These are phyloP conservation scores for Mesoclemmys tuberculata DNA, from an alignment of 2,113 vertebrate species.

Conservation along the genomic window DNA sequence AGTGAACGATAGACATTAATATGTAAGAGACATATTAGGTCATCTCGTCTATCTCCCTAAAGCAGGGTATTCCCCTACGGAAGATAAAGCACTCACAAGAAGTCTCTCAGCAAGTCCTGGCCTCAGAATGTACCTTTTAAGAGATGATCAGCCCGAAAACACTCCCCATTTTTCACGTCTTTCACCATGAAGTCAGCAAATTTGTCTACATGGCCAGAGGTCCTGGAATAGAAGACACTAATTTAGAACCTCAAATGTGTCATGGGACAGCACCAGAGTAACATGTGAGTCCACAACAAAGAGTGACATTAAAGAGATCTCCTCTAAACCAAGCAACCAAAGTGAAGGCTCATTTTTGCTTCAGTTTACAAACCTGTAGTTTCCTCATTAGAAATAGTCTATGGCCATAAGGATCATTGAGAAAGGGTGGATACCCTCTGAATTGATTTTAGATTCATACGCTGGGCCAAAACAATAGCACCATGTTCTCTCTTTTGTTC, in stretches of 20 bases:
- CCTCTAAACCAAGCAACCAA: background rate
- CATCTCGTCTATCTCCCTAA: background rate
- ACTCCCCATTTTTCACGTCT: slow-evolving; percentile 95
- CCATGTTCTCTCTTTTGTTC: background rate
- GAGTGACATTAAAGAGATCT: background rate
- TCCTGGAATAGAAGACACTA: slow-evolving; percentile 77
- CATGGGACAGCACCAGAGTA: background rate
- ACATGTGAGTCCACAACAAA: background rate
- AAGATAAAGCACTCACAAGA: background rate
- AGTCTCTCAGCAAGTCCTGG: background rate
- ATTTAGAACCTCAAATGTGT: background rate
- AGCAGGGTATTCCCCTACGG: background rate
- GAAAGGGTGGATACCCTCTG: background rate
- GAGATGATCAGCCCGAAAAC: slow-evolving; percentile 96
- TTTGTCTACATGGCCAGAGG: slow-evolving; percentile 97
- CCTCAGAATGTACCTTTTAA: slow-evolving; percentile 88
- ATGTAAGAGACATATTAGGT: background rate
- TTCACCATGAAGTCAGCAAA: slow-evolving; percentile 99
- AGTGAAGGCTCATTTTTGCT: background rate
- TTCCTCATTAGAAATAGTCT: background rate
- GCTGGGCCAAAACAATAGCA: background rate
- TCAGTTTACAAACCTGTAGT: background rate
- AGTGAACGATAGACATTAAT: background rate
- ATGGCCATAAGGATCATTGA: background rate
- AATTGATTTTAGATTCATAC: background rate